Evolutionary conservation across 2,888 invertebrate species (phyloP).

Genomic region (Drosophila leonis): DNA sequence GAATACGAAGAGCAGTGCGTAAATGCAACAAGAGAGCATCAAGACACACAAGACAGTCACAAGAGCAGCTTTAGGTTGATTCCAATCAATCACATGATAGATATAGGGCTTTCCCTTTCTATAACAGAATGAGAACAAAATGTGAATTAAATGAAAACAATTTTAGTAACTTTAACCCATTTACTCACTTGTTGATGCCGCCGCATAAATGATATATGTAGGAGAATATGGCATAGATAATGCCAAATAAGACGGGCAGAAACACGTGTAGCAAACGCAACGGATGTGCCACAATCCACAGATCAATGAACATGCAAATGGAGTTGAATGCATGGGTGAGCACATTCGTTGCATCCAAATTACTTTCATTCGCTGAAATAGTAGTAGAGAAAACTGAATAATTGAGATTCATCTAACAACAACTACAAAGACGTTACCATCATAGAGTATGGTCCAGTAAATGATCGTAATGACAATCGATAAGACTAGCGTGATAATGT

Average conservation of each 20-base stretch:
- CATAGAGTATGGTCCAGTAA: constrained; percentile 88
- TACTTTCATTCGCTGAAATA: constrained; percentile 84
- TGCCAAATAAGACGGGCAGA: constrained; percentile 88
- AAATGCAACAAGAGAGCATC: constrained; percentile 79
- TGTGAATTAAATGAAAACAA: neutral
- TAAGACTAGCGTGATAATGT: constrained; percentile 88
- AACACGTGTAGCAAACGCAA: constrained; percentile 89
- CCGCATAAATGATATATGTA: constrained; percentile 88
- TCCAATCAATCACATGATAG: constrained; percentile 92
- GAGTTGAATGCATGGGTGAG: constrained; percentile 92
- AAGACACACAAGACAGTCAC: constrained; percentile 80
- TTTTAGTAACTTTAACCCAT: neutral
- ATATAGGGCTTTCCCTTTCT: constrained; percentile 88
- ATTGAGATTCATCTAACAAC: neutral
- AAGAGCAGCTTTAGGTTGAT: constrained; percentile 86
- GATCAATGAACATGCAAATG: constrained; percentile 90
- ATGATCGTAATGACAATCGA: constrained; percentile 91
- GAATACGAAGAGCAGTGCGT: constrained; percentile 80
- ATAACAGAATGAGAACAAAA: neutral
- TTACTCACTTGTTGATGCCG: constrained; percentile 87
- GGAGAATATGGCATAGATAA: constrained; percentile 87
- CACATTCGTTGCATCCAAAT: constrained; percentile 87
- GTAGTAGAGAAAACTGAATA: neutral
- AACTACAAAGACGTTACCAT: constrained; percentile 62
- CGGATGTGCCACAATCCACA: constrained; percentile 90